Base-by-base conservation (phyloP, 2,888 invertebrate genomes). In the Argynnis bischoffii region DNA sequence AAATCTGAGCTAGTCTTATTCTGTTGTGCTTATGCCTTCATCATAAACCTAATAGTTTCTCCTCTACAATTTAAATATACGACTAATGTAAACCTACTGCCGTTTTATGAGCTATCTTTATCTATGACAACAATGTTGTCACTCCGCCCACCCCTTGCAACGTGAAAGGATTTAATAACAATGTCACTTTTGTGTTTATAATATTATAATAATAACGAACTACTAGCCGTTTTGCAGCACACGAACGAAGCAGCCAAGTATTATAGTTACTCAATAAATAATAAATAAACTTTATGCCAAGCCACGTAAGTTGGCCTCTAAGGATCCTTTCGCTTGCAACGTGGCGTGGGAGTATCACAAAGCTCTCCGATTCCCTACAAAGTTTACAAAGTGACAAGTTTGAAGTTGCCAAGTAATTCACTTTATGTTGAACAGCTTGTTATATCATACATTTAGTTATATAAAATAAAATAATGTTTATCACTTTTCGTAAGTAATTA, bases 391-490 rank as follows among this genome's bases (percentile, higher is more conserved):
- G 35, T 11, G 35, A 41, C 48, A 55, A 48, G 55, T 55, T 47
- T n/a, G 31, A 55, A 48, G 14, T 13, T 64, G 54, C 48, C 21
- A 55, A 64, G 26, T 64, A 55, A 55, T 26, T 64, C n/a, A 55
- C 46, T 63, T 55, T 48, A 50, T 16, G 35, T 41, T 41, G 35
- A 41, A 11, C 11, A 41, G 8, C 35, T 11, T 41, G 35, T 2
- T 11, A 41, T 3, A 41, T 5, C 35, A 41, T 41, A 41, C 11
- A 11, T 41, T 41, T 11, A 11, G 35, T 41, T 41, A 8, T 41
- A 41, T 41, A 41, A 35, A 35, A 8, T 35, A 35, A 35, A 35
- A 35, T 6, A 35, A 35, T 35, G 8, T 35, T 35, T 35, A 26
- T 26, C 26, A 26, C 26, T 26, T 3, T 26, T 26, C 26, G 26